These are phyloP conservation scores for Sitophilus oryzae DNA, from an alignment of 1,140 invertebrate species.

Conservation along the genomic window DNA sequence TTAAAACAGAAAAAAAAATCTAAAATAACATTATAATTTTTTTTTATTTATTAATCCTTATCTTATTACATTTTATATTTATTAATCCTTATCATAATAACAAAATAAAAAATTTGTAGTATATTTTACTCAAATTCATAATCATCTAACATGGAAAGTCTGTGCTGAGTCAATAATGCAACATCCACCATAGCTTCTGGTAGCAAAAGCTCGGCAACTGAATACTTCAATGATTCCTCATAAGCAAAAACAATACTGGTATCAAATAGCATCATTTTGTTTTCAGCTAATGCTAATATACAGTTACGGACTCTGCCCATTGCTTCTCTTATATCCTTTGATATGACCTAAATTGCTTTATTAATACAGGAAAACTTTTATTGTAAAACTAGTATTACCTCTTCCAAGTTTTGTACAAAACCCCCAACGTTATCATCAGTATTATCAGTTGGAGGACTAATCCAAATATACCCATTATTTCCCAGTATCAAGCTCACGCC, in stretches of 20 bases:
- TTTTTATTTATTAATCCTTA: too few species aligned
- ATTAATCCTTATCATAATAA: neutral
- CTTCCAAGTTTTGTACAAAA: constrained; percentile 73
- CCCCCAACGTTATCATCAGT: constrained; percentile 69
- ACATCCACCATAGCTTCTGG: constrained; percentile 79
- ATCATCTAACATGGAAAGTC: constrained; percentile 45
- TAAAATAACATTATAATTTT: too few species aligned
- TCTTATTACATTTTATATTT: too few species aligned
- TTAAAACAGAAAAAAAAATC: too few species aligned
- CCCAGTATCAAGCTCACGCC: constrained; percentile 91
- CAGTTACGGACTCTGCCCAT: constrained; percentile 87
- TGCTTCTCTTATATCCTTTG: constrained; percentile 65
- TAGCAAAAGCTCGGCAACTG: constrained; percentile 69
- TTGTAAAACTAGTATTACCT: constrained; percentile 42
- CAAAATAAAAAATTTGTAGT: neutral
- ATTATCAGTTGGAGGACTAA: constrained; percentile 63
- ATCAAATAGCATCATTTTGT: constrained; percentile 85
- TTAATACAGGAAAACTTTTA: constrained; percentile 1
- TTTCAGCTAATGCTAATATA: constrained; percentile 75
- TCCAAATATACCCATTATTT: constrained; percentile 96
- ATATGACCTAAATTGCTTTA: constrained; percentile 55
- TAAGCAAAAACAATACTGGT: constrained; percentile 88
- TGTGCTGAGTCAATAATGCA: constrained; percentile 61
- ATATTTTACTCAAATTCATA: constrained; percentile 21
- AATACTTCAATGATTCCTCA: constrained; percentile 82